Conservation (phyloP, 1,140 invertebrate genomes). For the Nasonia vitripennis region DNA sequence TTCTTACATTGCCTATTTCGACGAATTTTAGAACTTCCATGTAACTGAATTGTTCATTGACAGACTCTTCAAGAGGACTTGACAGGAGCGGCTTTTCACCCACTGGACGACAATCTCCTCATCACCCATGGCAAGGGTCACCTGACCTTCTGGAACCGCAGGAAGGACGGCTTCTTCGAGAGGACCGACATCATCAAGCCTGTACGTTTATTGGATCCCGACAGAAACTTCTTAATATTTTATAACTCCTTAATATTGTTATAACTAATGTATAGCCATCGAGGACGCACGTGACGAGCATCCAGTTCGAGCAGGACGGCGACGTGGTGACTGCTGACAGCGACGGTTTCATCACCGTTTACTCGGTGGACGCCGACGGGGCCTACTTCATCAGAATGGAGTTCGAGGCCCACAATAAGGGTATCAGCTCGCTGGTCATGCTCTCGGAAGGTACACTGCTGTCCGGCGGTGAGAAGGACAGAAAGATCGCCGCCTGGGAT, state of each 20-base stretch:
- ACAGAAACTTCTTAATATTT: not conserved
- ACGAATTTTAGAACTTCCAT: too few relatives aligned
- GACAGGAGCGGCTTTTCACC: conserved; percentile 93
- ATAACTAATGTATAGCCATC: conserved; percentile 77
- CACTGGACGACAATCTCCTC: conserved; percentile 92
- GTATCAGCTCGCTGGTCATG: conserved; percentile 90
- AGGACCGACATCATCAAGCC: conserved; percentile 91
- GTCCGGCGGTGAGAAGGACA: conserved; percentile 92
- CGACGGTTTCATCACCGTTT: conserved; percentile 95
- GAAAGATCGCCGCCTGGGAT: conserved; percentile 94
- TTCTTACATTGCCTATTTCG: not conserved
- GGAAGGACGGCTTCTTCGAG: conserved; percentile 92
- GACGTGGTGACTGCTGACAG: conserved; percentile 95
- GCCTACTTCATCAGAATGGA: conserved; percentile 91
- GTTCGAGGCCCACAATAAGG: conserved; percentile 91
- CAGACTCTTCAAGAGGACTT: conserved; percentile 92
- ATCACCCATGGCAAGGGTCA: conserved; percentile 96
- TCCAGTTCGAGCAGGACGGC: conserved; percentile 95
- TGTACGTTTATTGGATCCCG: conserved; percentile 70
- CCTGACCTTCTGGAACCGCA: conserved; percentile 92
- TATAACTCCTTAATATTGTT: too few relatives aligned
- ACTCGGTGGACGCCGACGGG: conserved; percentile 91
- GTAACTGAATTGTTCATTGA: not conserved
- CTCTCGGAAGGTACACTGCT: conserved; percentile 91
- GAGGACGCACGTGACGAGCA: conserved; percentile 86